Percentiles rank a stretch among this genome's conserved stretches.
Evolutionary conservation across 2,888 invertebrate genomes (phyloP).

Genomic region (Phytoseiulus persimilis): DNA sequence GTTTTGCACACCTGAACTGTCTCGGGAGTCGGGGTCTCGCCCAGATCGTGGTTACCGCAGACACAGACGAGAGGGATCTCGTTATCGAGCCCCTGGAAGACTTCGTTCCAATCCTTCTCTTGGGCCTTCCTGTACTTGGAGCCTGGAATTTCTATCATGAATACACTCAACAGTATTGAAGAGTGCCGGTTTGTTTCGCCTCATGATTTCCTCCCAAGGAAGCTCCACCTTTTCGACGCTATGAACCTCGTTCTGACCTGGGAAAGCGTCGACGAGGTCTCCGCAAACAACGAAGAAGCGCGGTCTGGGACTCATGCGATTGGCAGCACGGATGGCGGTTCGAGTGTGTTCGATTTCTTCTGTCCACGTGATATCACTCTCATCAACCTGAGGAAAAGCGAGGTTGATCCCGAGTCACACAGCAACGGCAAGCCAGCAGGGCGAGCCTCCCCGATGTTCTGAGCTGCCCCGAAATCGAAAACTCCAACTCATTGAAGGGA

Average conservation of each 20-base stretch:
- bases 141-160: too few species aligned
- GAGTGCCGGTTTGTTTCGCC: too few species aligned
- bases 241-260: slow-evolving; percentile 46
- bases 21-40: slow-evolving; percentile 51
- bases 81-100: slow-evolving; percentile 50
- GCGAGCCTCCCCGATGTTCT: too few species aligned
- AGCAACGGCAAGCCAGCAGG: too few species aligned
- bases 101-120: slow-evolving; percentile 51
- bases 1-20: slow-evolving; percentile 48
- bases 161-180: too few species aligned
- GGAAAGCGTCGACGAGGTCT: slow-evolving; percentile 54
- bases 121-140: slow-evolving; percentile 48
- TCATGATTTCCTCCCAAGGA: too few species aligned
- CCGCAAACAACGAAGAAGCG: slow-evolving; percentile 54
- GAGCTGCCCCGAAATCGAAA: too few species aligned
- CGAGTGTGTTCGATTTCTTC: slow-evolving; percentile 51
- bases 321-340: slow-evolving; percentile 50
- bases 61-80: slow-evolving; percentile 54
- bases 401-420: too few species aligned
- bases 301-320: slow-evolving; percentile 52
- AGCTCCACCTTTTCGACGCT: too few species aligned
- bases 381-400: not conserved
- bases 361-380: slow-evolving; percentile 50
- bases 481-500: too few species aligned
- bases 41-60: slow-evolving; percentile 56